Percentiles rank a stretch among this genome's conserved stretches.
Evolutionary conservation across 30 jellyfish, hydroid and myxozoan genomes (phyloP).

Genomic region (Hydractinia symbiolongicarpus): DNA sequence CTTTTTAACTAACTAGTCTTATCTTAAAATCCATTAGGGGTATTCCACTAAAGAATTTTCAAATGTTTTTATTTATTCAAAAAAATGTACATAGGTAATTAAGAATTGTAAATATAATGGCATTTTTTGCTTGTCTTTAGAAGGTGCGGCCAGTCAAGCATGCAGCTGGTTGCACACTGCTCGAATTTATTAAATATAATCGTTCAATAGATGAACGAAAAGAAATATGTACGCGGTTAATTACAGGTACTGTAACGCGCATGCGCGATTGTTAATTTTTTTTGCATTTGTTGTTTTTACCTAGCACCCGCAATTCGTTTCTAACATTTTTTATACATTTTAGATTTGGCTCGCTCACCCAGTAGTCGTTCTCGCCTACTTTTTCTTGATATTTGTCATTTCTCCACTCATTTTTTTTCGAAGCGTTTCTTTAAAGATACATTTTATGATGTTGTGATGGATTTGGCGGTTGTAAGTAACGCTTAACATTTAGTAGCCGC

Average conservation of each 20-base stretch:
- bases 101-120: background rate
- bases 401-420: constrained; percentile 59
- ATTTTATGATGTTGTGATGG: constrained; percentile 66
- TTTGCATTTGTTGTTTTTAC: background rate
- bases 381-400: constrained; percentile 56
- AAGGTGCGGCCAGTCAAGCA: constrained; percentile 68
- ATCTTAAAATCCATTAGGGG: background rate
- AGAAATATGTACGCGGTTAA: constrained; percentile 56
- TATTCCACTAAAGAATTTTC: background rate
- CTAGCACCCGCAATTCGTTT: background rate
- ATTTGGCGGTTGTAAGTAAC: constrained; percentile 54
- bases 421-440: constrained; percentile 66
- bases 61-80: too few species aligned
- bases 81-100: too few species aligned
- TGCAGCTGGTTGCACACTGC: constrained; percentile 74
- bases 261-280: background rate
- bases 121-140: constrained; percentile 28
- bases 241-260: background rate
- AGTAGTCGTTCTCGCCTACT: constrained; percentile 54
- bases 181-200: constrained; percentile 49
- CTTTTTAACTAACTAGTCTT: background rate
- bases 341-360: constrained; percentile 38
- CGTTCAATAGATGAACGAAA: constrained; percentile 53
- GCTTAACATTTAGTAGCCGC: background rate
- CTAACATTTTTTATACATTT: background rate